Conservation (phyloP, 2,797 vertebrate genomes). For the Benthosema pterotum region DNA sequence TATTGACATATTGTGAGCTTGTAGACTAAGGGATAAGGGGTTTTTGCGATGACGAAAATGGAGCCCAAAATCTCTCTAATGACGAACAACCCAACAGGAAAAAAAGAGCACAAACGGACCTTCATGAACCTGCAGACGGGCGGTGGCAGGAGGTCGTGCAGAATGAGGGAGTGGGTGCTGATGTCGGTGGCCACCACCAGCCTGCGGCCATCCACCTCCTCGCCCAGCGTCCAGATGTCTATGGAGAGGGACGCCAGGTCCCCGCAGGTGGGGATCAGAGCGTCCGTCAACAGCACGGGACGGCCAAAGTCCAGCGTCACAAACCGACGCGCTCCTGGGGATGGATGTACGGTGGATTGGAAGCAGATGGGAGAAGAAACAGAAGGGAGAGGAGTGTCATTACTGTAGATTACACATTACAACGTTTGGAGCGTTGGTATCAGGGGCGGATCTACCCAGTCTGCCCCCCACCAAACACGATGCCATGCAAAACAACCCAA, state of each 20-base stretch:
- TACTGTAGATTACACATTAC: too few species aligned
- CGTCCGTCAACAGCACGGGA: conserved; percentile 92
- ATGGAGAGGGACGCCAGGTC: conserved; percentile 98
- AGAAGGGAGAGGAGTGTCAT: neutral
- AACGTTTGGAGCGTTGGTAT: too few species aligned
- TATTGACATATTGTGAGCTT: too few species aligned
- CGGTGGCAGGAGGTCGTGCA: conserved; percentile 95
- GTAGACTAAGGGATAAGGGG: too few species aligned
- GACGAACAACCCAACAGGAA: neutral
- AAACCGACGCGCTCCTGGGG: conserved; percentile 95
- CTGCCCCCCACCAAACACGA: too few species aligned
- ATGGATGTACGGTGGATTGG: conserved; percentile 1
- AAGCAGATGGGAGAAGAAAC: too few species aligned
- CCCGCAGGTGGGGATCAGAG: conserved; percentile 94
- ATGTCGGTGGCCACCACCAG: conserved; percentile 98
- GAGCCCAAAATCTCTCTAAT: too few species aligned
- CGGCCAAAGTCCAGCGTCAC: conserved; percentile 97
- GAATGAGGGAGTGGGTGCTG: conserved; percentile 97
- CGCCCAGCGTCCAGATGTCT: conserved; percentile 98
- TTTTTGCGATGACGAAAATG: too few species aligned
- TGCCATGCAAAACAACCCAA: too few species aligned
- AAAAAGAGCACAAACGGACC: conserved; percentile 80
- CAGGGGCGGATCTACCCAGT: too few species aligned
- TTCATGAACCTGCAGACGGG: conserved; percentile 99
- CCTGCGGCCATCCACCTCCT: conserved; percentile 95